Conservation (phyloP, 2,888 invertebrate species). For the Noctuana brunneofusca region DNA sequence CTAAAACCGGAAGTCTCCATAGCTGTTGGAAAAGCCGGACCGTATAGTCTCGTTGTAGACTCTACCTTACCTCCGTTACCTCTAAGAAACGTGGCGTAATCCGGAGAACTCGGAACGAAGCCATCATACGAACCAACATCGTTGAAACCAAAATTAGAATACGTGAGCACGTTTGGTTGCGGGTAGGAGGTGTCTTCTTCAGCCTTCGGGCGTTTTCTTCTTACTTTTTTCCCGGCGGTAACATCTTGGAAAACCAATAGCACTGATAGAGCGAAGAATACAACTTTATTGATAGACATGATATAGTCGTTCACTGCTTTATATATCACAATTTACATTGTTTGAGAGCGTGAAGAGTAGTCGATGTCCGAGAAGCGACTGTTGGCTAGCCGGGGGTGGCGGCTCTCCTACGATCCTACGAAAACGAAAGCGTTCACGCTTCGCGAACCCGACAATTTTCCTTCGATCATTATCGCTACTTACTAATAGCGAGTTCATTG, state of each 20-base stretch:
- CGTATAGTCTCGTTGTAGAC: slow-evolving; percentile 62
- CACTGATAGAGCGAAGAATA: slow-evolving; percentile 56
- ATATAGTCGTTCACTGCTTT: slow-evolving; percentile 51
- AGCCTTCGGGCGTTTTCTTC: slow-evolving; percentile 58
- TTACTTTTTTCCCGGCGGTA: slow-evolving; percentile 57
- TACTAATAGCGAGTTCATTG: slow-evolving; percentile 60
- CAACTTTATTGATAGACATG: slow-evolving; percentile 63
- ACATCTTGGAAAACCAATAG: slow-evolving; percentile 50
- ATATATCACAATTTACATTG: slow-evolving; percentile 63
- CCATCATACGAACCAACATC: slow-evolving; percentile 72
- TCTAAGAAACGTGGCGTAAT: slow-evolving; percentile 62
- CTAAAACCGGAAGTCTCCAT: slow-evolving; percentile 58
- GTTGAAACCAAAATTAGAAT: slow-evolving; percentile 75
- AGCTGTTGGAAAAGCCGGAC: slow-evolving; percentile 71
- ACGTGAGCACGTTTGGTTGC: slow-evolving; percentile 72
- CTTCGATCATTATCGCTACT: slow-evolving; percentile 67
- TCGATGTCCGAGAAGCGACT: slow-evolving; percentile 68
- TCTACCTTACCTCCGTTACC: slow-evolving; percentile 54
- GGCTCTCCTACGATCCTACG: slow-evolving; percentile 59
- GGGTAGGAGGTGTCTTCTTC: slow-evolving; percentile 60
- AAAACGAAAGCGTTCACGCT: slow-evolving; percentile 80
- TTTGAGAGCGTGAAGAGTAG: slow-evolving; percentile 63
- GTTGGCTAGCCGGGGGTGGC: slow-evolving; percentile 48
- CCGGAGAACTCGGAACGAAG: slow-evolving; percentile 72
- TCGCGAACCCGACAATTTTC: slow-evolving; percentile 67